A percentile compares a stretch with the other conserved stretches of the same genome.
These are phyloP conservation scores for Hypsopygia costalis DNA, from an alignment of 2,888 invertebrate species.

Conservation along the genomic window DNA sequence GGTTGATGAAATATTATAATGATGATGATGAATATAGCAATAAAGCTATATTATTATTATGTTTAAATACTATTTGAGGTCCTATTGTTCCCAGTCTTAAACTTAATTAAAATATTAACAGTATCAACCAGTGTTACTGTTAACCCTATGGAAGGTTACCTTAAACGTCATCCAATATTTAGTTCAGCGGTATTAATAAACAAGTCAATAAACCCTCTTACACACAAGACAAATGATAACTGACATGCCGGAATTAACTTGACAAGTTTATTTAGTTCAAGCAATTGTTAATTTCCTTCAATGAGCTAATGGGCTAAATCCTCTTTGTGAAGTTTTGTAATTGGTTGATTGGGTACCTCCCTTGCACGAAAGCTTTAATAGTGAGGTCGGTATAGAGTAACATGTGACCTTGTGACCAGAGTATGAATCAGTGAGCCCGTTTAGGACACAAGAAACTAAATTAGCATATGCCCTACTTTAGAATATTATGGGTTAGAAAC, in stretches of 20 bases:
- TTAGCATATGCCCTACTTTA: too few species aligned
- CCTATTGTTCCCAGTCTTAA: too few species aligned
- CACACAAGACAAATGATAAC: constrained; percentile 64
- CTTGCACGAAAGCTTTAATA: constrained; percentile 12
- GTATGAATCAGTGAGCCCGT: too few species aligned
- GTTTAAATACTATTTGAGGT: too few species aligned
- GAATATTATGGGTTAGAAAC: too few species aligned
- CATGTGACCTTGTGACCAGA: constrained; percentile 3
- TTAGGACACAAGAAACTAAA: too few species aligned
- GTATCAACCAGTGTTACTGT: too few species aligned
- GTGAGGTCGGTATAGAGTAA: neutral
- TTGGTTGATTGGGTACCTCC: constrained; percentile 63
- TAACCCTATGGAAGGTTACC: too few species aligned
- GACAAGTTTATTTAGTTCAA: constrained; percentile 73
- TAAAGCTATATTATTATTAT: too few species aligned
- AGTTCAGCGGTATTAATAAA: constrained; percentile 37
- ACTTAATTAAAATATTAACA: too few species aligned
- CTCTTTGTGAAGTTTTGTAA: constrained; percentile 62
- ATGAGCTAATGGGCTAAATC: constrained; percentile 76
- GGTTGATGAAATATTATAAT: too few species aligned
- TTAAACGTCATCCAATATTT: constrained; percentile 17
- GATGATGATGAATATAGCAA: too few species aligned
- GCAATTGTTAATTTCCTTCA: constrained; percentile 80
- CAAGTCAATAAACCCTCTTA: constrained; percentile 51
- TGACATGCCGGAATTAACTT: constrained; percentile 70